A percentile compares a stretch with the other conserved stretches of the same genome.
phyloP scores from a whole-genome alignment of 2,888 invertebrate species.

The Synanthedon tipuliformis region DNA sequence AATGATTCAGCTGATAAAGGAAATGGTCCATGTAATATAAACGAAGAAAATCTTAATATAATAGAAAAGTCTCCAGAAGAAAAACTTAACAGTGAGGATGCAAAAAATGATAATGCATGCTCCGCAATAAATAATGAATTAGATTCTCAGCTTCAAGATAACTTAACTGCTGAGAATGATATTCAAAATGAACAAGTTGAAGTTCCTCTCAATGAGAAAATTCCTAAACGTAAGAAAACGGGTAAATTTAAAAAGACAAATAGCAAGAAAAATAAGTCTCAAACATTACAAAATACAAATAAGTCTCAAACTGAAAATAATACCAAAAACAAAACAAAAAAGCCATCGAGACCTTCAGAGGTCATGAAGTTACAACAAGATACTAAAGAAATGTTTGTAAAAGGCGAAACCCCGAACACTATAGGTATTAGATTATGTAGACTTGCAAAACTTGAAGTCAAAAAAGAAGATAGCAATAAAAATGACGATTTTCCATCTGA shows the following conservation, averaged over 20 bases:
- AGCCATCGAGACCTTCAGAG: slow-evolving; percentile 44
- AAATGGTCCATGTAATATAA: not conserved
- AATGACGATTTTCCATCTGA: slow-evolving; percentile 19
- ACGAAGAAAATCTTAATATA: slow-evolving; percentile 1
- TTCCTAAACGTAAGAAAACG: slow-evolving; percentile 2
- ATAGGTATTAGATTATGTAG: slow-evolving; percentile 76
- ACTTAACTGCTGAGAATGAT: slow-evolving; percentile 3
- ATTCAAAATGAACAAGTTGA: slow-evolving; percentile 1
- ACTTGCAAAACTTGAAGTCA: slow-evolving; percentile 62
- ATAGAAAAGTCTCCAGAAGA: not conserved
- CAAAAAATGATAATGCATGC: slow-evolving; percentile 1
- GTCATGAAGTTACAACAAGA: slow-evolving; percentile 76
- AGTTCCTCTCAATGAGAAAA: slow-evolving; percentile 9
- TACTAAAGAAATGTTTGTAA: slow-evolving; percentile 77
- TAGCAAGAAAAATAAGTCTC: slow-evolving; percentile 2
- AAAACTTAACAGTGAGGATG: not conserved
- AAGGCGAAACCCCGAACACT: slow-evolving; percentile 70
- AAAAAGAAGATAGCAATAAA: slow-evolving; percentile 22
- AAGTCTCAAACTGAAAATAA: slow-evolving; percentile 20
- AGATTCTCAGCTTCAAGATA: not conserved
- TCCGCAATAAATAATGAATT: slow-evolving; percentile 6
- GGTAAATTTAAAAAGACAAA: slow-evolving; percentile 2
- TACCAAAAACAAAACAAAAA: slow-evolving; percentile 22
- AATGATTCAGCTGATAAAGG: slow-evolving; percentile 4
- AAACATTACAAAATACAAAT: slow-evolving; percentile 8